Conservation (phyloP, 2,113 vertebrate species). For the Piaya cayana region DNA sequence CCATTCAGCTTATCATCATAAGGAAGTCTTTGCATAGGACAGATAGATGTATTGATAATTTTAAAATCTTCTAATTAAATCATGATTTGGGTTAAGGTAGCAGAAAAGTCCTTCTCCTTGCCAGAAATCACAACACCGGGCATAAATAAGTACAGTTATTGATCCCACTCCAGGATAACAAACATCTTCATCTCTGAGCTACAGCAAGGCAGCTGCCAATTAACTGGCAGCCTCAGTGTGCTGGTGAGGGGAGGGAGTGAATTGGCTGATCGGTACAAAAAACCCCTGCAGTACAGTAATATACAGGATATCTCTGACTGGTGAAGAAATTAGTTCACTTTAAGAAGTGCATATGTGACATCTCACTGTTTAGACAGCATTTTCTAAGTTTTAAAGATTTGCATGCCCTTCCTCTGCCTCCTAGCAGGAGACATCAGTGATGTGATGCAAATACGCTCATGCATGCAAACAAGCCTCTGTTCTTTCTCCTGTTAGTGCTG, state of each 20-base stretch:
- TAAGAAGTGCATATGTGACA: not conserved
- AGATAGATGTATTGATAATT: not conserved
- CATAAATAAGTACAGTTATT: not conserved
- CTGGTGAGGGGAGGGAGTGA: not conserved
- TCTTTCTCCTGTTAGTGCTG: not conserved
- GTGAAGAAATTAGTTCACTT: not conserved
- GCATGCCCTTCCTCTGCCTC: rapidly evolving
- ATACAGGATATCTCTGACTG: not conserved
- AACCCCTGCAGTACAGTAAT: not conserved
- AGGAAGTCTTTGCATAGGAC: not conserved
- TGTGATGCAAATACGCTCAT: not conserved
- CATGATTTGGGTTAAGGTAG: not conserved
- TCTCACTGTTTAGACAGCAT: not conserved
- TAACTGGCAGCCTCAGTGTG: not conserved
- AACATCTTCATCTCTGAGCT: not conserved
- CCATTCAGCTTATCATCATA: not conserved
- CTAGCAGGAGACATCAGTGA: not conserved
- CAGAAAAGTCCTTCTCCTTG: not conserved
- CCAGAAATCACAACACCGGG: not conserved
- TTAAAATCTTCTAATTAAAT: slow-evolving; percentile 26
- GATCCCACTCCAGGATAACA: not conserved
- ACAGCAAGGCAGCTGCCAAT: not conserved
- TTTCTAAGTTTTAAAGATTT: not conserved
- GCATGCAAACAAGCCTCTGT: not conserved
- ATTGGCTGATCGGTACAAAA: not conserved